phyloP scores from a whole-genome alignment of 37 sponge, comb jelly and placozoan species.

The Crambe crambe region DNA sequence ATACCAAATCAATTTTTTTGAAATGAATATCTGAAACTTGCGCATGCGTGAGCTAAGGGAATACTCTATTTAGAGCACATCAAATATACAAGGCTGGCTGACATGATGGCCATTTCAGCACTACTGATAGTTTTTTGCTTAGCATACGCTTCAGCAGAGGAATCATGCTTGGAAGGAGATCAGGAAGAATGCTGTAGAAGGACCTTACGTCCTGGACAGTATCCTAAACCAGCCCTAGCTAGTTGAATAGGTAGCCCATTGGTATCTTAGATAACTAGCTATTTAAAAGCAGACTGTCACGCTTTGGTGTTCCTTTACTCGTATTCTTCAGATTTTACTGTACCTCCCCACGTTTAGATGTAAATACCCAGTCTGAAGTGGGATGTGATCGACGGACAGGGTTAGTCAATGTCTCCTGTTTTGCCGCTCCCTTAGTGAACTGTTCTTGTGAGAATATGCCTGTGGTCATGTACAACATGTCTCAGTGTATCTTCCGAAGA shows the following conservation, averaged over 20 bases:
- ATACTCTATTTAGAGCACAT: constrained; percentile 1
- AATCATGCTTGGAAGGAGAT: background rate
- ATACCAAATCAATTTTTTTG: background rate
- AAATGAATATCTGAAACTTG: background rate
- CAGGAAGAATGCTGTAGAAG: background rate
- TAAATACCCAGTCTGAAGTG: constrained; percentile 30
- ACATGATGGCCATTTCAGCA: background rate
- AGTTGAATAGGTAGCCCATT: background rate
- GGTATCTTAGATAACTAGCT: too few species aligned
- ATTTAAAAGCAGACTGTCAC: background rate
- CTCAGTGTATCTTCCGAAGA: constrained; percentile 15
- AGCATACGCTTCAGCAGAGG: background rate
- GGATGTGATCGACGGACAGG: constrained; percentile 31
- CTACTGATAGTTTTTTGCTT: background rate
- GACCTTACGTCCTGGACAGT: background rate
- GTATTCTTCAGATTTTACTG: constrained; percentile 62
- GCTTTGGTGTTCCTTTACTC: background rate
- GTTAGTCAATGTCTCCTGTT: constrained; percentile 51
- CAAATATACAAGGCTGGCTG: background rate
- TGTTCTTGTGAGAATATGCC: background rate
- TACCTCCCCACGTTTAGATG: constrained; percentile 36
- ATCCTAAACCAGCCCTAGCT: background rate
- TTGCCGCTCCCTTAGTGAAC: constrained; percentile 44
- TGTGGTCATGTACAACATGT: background rate
- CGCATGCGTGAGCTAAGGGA: background rate